A percentile compares a stretch with the other conserved stretches of the same genome.
Conservation (phyloP, 2,113 vertebrate genomes). For the Oncorhynchus tshawytscha region DNA sequence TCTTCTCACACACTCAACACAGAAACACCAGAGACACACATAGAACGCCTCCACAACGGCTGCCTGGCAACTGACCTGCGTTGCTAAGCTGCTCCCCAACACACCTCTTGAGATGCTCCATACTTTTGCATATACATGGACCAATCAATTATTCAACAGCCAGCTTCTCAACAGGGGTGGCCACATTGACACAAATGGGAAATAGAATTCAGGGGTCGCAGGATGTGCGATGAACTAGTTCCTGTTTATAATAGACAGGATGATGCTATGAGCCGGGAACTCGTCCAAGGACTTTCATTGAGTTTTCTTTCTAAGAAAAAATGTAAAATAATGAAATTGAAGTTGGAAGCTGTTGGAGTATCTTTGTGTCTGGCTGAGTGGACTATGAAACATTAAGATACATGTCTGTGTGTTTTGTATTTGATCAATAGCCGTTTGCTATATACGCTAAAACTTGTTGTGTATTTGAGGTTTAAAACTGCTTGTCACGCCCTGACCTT, state of each 20-base stretch:
- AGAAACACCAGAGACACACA: constrained; percentile 20
- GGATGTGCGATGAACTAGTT: constrained; percentile 43
- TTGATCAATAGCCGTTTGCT: constrained; percentile 21
- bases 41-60: constrained; percentile 60
- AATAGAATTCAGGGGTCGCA: constrained; percentile 42
- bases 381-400: constrained; percentile 17
- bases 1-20: constrained; percentile 10
- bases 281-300: neutral
- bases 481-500: too few species aligned
- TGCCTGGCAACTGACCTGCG: constrained; percentile 70
- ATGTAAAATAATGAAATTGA: constrained; percentile 13
- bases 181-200: constrained; percentile 54
- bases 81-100: constrained; percentile 77
- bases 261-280: constrained; percentile 9
- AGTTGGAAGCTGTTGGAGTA: neutral
- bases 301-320: neutral
- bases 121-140: constrained; percentile 67
- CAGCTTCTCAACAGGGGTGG: constrained; percentile 66
- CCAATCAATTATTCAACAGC: constrained; percentile 71
- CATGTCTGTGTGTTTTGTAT: constrained; percentile 42
- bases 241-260: constrained; percentile 40
- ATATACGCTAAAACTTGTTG: too few species aligned
- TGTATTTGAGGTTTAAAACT: too few species aligned
- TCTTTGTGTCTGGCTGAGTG: constrained; percentile 12
- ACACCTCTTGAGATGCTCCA: constrained; percentile 62